These are phyloP conservation scores for Leptura quadrifasciata DNA, from an alignment of 2,888 invertebrate species.

Conservation along the genomic window DNA sequence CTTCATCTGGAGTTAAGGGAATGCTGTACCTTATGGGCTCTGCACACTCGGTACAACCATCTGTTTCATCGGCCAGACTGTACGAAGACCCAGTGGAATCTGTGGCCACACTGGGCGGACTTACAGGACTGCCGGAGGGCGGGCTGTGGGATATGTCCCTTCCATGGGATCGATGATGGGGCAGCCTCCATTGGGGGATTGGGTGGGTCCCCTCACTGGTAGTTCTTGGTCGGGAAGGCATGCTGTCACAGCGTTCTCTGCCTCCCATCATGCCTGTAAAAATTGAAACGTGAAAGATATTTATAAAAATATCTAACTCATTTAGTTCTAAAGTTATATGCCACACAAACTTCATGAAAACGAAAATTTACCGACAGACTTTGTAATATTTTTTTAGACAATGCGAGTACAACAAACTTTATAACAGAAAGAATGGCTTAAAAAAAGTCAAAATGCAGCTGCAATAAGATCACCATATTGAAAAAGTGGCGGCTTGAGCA, in stretches of 20 bases:
- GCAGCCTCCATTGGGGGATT: constrained; percentile 62
- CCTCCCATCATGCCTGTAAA: constrained; percentile 32
- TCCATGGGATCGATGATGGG: constrained; percentile 71
- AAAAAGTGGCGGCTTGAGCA: too few species aligned
- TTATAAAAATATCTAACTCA: background rate
- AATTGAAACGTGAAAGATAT: background rate
- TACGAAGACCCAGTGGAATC: constrained; percentile 83
- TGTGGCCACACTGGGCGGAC: constrained; percentile 79
- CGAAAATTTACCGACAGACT: background rate
- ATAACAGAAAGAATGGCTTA: too few species aligned
- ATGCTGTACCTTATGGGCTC: constrained; percentile 73
- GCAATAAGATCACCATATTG: too few species aligned
- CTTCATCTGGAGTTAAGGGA: constrained; percentile 79
- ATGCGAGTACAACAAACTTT: too few species aligned
- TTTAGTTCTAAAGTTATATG: background rate
- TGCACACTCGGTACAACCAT: constrained; percentile 64
- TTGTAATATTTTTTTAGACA: too few species aligned
- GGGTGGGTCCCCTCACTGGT: constrained; percentile 77
- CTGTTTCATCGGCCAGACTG: constrained; percentile 81
- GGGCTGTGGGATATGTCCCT: constrained; percentile 73
- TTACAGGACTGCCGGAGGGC: constrained; percentile 77
- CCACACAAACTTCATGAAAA: background rate
- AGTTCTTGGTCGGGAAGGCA: constrained; percentile 85
- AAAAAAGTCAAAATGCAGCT: too few species aligned
- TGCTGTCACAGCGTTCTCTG: constrained; percentile 88